Evolutionary conservation across 2,113 vertebrate genomes (phyloP).

Genomic region (Clarias gariepinus): DNA sequence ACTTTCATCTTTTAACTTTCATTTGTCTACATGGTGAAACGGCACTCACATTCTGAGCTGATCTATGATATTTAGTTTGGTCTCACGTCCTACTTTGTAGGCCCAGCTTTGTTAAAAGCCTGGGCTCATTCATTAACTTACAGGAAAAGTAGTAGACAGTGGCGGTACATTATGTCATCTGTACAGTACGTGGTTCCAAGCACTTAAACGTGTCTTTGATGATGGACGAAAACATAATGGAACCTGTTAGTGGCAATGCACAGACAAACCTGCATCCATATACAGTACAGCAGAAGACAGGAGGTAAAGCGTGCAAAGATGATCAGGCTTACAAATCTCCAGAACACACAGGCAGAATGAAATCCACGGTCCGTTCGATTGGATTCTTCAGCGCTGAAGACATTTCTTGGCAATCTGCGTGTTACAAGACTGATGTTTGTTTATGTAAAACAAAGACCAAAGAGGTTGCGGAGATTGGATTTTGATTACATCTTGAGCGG

Average conservation of each 20-base stretch:
- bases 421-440: slow-evolving; percentile 16
- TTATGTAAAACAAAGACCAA: slow-evolving; percentile 41
- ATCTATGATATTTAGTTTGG: slow-evolving; percentile 69
- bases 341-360: neutral
- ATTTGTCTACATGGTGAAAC: neutral
- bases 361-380: slow-evolving; percentile 14
- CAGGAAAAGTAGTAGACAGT: slow-evolving; percentile 52
- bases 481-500: slow-evolving; percentile 42
- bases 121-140: slow-evolving; percentile 65
- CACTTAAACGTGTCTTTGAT: slow-evolving; percentile 73
- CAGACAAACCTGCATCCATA: slow-evolving; percentile 39
- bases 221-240: slow-evolving; percentile 66
- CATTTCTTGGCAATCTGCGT: neutral
- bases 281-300: neutral
- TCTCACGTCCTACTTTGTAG: slow-evolving; percentile 59
- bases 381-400: slow-evolving; percentile 10
- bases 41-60: slow-evolving; percentile 49
- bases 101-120: slow-evolving; percentile 68
- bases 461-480: slow-evolving; percentile 38
- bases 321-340: neutral
- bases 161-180: slow-evolving; percentile 63
- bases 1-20: neutral
- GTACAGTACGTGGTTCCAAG: slow-evolving; percentile 60
- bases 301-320: neutral
- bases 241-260: slow-evolving; percentile 32